Evolutionary conservation across 2,113 vertebrate genomes (phyloP).

Genomic region (Antennarius striatus): DNA sequence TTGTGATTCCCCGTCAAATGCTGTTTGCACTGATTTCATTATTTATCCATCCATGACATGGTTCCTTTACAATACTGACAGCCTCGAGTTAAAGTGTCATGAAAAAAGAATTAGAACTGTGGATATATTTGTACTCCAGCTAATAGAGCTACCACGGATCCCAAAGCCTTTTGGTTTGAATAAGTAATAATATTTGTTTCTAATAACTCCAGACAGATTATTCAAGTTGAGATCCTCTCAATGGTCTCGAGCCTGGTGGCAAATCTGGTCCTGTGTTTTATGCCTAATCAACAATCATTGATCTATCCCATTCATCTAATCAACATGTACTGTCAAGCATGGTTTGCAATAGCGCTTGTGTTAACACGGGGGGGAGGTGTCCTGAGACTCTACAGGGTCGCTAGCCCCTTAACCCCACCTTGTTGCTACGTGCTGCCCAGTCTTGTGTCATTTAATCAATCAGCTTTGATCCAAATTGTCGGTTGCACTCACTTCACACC

Average conservation of each 20-base stretch:
- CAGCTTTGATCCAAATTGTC: constrained; percentile 60
- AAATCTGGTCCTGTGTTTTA: constrained; percentile 11
- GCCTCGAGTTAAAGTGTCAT: not conserved
- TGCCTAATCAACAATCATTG: constrained; percentile 58
- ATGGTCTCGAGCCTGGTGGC: not conserved
- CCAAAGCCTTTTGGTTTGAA: not conserved
- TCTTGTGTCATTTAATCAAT: constrained; percentile 49
- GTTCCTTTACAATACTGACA: not conserved
- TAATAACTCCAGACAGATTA: not conserved
- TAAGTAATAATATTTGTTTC: not conserved
- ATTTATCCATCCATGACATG: constrained; percentile 1
- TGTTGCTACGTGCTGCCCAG: constrained; percentile 31
- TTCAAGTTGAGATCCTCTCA: not conserved
- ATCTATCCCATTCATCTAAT: constrained; percentile 43
- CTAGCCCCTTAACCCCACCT: constrained; percentile 33
- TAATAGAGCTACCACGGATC: no score
- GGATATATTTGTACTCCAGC: not conserved
- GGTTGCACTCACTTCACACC: constrained; percentile 27
- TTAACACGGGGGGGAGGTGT: constrained; percentile 17
- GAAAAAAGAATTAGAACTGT: not conserved
- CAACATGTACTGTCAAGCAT: constrained; percentile 65
- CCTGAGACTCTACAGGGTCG: constrained; percentile 14
- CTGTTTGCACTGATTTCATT: constrained; percentile 4
- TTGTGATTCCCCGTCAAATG: not conserved
- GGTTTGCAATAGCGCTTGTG: constrained; percentile 50